Evolutionary conservation across 2,888 invertebrate species (phyloP).

Genomic region (Harpalus rubripes): DNA sequence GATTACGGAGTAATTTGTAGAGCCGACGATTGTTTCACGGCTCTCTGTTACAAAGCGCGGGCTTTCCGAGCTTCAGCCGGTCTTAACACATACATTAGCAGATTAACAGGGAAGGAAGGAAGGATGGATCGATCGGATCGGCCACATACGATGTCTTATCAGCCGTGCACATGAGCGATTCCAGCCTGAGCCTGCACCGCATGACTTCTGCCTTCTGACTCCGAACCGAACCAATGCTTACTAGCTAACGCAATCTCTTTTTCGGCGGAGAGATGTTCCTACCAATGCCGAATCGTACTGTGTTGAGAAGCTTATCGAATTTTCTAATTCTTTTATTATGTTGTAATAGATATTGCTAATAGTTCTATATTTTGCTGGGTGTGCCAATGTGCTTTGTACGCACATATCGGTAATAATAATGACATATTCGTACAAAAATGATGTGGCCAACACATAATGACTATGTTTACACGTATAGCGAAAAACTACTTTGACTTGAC

Average conservation of each 20-base stretch:
- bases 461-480: no score
- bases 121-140: slow-evolving; percentile 60
- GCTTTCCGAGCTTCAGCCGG: slow-evolving; percentile 65
- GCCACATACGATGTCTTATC: slow-evolving; percentile 64
- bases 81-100: slow-evolving; percentile 67
- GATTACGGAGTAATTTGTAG: slow-evolving; percentile 72
- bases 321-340: no score
- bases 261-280: no score
- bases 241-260: neutral
- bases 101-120: slow-evolving; percentile 63
- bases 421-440: no score
- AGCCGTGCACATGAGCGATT: slow-evolving; percentile 63
- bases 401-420: no score
- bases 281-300: no score
- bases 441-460: no score
- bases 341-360: no score
- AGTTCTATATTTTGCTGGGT: no score
- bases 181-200: neutral
- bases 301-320: no score
- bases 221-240: neutral
- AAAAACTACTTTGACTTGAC: no score
- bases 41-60: slow-evolving; percentile 65
- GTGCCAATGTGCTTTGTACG: no score
- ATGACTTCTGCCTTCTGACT: slow-evolving; percentile 1
- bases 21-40: slow-evolving; percentile 71